phyloP scores from a whole-genome alignment of 2,113 vertebrate genomes.

The Protobothrops flavoviridis region DNA sequence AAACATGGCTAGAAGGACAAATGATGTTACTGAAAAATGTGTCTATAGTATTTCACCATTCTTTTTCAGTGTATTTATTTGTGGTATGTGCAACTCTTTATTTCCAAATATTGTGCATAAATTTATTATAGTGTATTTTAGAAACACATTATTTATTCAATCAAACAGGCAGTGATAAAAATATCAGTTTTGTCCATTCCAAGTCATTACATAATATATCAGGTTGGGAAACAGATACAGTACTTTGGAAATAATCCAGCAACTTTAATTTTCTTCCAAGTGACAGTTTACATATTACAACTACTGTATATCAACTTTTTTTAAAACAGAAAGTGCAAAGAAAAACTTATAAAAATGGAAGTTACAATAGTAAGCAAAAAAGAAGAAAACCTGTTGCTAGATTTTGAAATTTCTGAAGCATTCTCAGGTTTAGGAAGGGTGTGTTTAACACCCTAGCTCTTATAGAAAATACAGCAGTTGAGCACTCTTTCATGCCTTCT shows the following conservation, averaged over 20 bases:
- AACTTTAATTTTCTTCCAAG: not conserved
- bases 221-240: not conserved
- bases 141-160: not conserved
- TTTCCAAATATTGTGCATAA: not conserved
- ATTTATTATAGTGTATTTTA: not conserved
- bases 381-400: not conserved
- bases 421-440: not conserved
- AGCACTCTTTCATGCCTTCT: not conserved
- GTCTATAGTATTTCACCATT: not conserved
- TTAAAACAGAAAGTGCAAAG: not conserved
- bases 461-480: not conserved
- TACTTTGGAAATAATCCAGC: not conserved
- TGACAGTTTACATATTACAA: not conserved
- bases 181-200: not conserved
- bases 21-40: not conserved
- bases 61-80: not conserved
- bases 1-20: not conserved
- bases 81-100: not conserved
- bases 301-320: not conserved
- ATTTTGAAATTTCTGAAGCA: not conserved
- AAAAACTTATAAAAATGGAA: not conserved
- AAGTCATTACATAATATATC: not conserved
- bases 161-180: not conserved
- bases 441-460: not conserved
- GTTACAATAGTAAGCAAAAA: not conserved